These are phyloP conservation scores for Ecliptopera silaceata DNA, from an alignment of 2,888 invertebrate species.

Conservation along the genomic window DNA sequence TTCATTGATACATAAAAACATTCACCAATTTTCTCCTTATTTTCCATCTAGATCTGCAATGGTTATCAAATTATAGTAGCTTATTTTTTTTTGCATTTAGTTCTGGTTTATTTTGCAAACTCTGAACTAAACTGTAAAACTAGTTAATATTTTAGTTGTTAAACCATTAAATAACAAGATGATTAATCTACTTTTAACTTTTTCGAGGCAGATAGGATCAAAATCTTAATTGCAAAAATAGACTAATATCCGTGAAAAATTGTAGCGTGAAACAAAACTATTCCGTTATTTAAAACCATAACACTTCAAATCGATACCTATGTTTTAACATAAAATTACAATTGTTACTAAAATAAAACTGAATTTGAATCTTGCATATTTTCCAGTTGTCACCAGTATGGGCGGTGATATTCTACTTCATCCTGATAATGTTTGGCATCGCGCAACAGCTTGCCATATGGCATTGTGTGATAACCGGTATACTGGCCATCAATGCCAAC, in stretches of 20 bases:
- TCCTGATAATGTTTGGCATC: conserved; percentile 92
- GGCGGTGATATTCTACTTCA: conserved; percentile 93
- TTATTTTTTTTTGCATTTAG: neutral
- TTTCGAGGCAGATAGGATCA: neutral
- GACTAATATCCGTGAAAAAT: neutral
- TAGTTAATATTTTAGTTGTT: conserved; percentile 5
- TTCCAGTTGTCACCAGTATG: conserved; percentile 91
- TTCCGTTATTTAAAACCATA: neutral
- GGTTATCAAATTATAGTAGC: neutral
- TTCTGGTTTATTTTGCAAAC: neutral
- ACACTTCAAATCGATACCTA: too few species aligned
- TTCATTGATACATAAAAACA: neutral
- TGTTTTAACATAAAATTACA: too few species aligned
- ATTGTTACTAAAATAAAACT: too few species aligned
- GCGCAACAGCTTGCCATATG: conserved; percentile 95
- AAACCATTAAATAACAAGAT: conserved; percentile 2
- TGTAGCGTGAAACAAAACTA: neutral
- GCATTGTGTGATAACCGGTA: conserved; percentile 94
- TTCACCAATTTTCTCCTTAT: neutral
- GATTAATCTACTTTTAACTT: neutral
- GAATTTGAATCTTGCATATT: neutral
- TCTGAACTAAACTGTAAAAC: neutral
- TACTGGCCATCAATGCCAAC: conserved; percentile 90
- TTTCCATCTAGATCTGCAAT: neutral
- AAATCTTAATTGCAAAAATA: neutral